Percentiles rank a stretch among this genome's conserved stretches.
phyloP scores from a whole-genome alignment of 2,888 invertebrate species.

The Mechanitis messenoides region DNA sequence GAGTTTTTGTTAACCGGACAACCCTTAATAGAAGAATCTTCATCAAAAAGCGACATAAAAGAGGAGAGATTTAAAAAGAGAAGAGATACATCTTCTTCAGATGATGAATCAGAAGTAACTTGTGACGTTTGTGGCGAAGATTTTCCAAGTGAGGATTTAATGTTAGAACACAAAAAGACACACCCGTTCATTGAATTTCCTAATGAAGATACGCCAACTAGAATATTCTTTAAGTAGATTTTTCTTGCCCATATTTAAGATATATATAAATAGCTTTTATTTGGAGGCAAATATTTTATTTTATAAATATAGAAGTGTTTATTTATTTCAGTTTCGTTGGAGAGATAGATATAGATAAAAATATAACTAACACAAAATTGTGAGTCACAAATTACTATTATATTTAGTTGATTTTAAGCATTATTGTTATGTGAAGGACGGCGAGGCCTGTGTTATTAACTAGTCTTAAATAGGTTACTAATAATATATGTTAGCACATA shows the following conservation, averaged over 20 bases:
- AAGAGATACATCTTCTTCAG: conserved; percentile 21
- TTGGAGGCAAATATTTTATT: not conserved
- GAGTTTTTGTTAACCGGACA: conserved; percentile 58
- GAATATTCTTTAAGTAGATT: conserved; percentile 68
- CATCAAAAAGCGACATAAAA: conserved; percentile 16
- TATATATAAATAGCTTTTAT: conserved; percentile 20
- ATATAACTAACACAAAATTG: not conserved
- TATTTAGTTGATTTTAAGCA: not conserved
- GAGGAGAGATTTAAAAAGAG: conserved; percentile 36
- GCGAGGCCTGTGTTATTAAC: conserved; percentile 25
- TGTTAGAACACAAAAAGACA: conserved; percentile 65
- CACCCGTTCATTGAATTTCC: conserved; percentile 72
- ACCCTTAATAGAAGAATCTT: conserved; percentile 43
- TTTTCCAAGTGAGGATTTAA: conserved; percentile 51
- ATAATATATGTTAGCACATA: conserved; percentile 13
- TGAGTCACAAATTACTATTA: not conserved
- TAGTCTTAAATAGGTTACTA: conserved; percentile 23
- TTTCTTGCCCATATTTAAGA: conserved; percentile 37
- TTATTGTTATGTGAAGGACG: not conserved
- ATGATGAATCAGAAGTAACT: conserved; percentile 32
- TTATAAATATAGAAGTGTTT: not conserved
- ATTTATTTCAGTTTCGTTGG: not conserved
- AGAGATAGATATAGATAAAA: not conserved
- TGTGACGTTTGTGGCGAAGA: conserved; percentile 70
- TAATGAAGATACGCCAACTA: conserved; percentile 66